Evolutionary conservation across 2,113 vertebrate genomes (phyloP), one percentile per base, ranked within the genome.

Genomic region (Pomatostomus ruficeps): DNA sequence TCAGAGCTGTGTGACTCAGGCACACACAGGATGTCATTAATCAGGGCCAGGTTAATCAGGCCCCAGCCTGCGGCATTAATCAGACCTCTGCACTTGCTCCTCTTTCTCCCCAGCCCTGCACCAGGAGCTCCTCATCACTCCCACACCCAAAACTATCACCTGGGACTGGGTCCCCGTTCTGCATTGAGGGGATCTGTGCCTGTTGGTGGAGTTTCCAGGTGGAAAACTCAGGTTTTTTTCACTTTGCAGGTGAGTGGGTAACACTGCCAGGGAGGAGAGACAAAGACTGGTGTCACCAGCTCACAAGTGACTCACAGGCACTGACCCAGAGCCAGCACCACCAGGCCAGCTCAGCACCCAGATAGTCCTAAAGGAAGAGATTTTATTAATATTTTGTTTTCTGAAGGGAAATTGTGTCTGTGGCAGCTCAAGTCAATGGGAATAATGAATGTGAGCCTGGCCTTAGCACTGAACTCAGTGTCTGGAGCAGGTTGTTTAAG

Each of bases 11-110:
- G 12, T 94, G 93, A 94, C 77, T 89, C 71, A 46, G 74, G 55
- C 71, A 42, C 67, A 49, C 89, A 63, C 81, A 93, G 87, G 93
- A 93, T 94, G 58, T 94, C 81, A 54, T 96, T 94, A 93, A 93
- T 92, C 80, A 91, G 77, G 33, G 35, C 18, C 55, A 63, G 29
- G 43, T 55, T 80, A 81, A 88, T 74, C 65, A 83, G 58, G 46
- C 76, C 66, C 70, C 88, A 89, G 63, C 70, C 65, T 7, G 0
- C 3, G n/a, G 18, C 42, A 23, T 85, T 94, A 75, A 94, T 85
- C 89, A 93, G 33, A 80, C 28, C 59, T 79, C 84, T 54, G 36
- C 35, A 10, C 74, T 91, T 49, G n/a, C 11, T 28, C 17, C 33
- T 4, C 0, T 31, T 88, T 54, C 49, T 89, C 62, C 38, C n/a